Conservation (phyloP, 1,140 invertebrate species). For the Drosophila micromelanica region DNA sequence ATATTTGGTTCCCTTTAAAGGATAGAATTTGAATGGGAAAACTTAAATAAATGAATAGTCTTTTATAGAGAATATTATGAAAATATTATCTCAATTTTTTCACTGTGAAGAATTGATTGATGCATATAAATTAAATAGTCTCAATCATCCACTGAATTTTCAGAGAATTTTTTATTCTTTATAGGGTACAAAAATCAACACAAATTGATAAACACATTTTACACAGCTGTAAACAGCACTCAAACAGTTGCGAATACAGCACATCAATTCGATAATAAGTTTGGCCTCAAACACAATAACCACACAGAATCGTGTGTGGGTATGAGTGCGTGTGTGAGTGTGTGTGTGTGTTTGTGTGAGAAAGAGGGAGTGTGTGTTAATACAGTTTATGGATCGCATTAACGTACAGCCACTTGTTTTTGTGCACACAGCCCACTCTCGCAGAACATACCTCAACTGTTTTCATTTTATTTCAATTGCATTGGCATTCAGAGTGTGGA, state of each 20-base stretch:
- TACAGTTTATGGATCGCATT: slow-evolving; percentile 22
- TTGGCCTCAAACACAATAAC: slow-evolving; percentile 13
- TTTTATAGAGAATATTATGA: too few relatives aligned
- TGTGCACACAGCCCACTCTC: background rate
- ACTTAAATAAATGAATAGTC: too few relatives aligned
- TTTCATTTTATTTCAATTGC: slow-evolving; percentile 35
- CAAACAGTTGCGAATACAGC: slow-evolving; percentile 7
- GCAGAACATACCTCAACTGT: background rate
- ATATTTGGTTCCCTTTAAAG: too few relatives aligned
- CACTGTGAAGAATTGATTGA: too few relatives aligned
- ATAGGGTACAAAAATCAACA: slow-evolving; percentile 9
- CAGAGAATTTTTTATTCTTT: background rate
- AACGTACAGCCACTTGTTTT: slow-evolving; percentile 22
- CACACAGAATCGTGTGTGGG: background rate
- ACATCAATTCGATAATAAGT: slow-evolving; percentile 16
- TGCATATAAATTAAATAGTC: too few relatives aligned
- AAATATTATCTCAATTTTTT: too few relatives aligned
- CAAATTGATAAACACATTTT: slow-evolving; percentile 12
- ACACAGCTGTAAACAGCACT: slow-evolving; percentile 21
- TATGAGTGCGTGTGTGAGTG: background rate
- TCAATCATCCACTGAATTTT: background rate
- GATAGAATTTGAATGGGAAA: too few relatives aligned
- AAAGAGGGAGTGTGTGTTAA: background rate
- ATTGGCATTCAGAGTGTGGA: slow-evolving; percentile 29
- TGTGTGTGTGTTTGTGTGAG: background rate